These are phyloP conservation scores for Mus pahari DNA, from an alignment of 2,113 vertebrate genomes.

Conservation along the genomic window DNA sequence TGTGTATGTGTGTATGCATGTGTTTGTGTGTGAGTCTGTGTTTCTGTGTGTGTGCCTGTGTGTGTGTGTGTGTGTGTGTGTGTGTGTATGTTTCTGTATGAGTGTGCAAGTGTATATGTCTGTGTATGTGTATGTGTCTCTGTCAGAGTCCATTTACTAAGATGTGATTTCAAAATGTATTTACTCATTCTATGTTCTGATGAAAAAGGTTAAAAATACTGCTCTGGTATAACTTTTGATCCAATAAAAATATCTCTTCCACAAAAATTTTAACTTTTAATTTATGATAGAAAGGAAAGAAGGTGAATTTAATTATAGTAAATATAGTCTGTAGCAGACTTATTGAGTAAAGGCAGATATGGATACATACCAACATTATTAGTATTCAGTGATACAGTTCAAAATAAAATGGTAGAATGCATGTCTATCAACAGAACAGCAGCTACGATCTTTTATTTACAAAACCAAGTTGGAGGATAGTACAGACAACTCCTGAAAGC, in stretches of 20 bases:
- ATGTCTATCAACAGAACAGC: background rate
- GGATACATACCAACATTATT: background rate
- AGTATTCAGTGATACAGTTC: background rate
- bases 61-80: background rate
- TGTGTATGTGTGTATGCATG: background rate
- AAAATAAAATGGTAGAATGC: background rate
- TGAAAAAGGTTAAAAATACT: background rate
- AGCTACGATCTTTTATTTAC: background rate
- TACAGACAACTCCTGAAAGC: background rate
- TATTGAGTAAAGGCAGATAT: background rate
- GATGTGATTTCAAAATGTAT: background rate
- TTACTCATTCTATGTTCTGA: background rate
- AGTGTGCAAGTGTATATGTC: background rate
- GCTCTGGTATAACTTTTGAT: background rate
- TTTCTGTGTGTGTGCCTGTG: background rate
- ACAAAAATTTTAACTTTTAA: background rate
- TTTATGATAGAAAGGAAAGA: background rate
- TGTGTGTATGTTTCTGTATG: background rate
- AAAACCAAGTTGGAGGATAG: background rate
- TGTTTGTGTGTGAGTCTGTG: background rate
- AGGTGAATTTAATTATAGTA: background rate
- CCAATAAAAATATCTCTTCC: background rate
- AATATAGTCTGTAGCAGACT: background rate
- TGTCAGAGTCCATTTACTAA: background rate
- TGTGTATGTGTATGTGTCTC: background rate